Evolutionary conservation across 2,888 invertebrate genomes (phyloP).

Genomic region (Nomada fucata): DNA sequence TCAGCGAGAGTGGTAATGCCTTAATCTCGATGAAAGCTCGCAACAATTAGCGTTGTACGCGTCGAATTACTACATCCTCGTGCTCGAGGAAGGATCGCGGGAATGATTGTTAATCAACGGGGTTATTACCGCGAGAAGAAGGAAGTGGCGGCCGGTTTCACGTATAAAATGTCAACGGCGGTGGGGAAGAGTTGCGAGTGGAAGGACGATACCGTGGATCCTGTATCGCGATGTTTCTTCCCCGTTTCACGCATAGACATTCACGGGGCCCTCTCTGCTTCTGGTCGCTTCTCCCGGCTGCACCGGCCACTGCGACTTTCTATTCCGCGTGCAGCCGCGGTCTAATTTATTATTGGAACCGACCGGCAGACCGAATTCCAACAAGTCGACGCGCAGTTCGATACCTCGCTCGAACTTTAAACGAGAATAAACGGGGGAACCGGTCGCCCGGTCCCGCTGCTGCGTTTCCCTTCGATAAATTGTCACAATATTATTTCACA

Average conservation of each 20-base stretch:
- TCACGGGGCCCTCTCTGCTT: constrained; percentile 28
- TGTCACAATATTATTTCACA: no score
- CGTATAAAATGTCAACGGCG: constrained; percentile 42
- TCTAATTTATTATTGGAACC: constrained; percentile 74
- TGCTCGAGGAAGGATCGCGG: constrained; percentile 38
- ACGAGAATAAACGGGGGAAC: not conserved
- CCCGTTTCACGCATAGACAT: constrained; percentile 26
- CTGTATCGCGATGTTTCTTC: constrained; percentile 35
- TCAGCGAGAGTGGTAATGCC: constrained; percentile 64
- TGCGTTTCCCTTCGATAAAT: no score
- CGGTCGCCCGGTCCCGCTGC: no score
- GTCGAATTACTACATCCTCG: constrained; percentile 59
- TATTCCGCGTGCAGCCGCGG: constrained; percentile 71
- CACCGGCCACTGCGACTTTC: constrained; percentile 73
- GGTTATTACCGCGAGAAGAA: constrained; percentile 39
- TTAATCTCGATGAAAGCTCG: constrained; percentile 70
- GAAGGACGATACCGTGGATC: not conserved
- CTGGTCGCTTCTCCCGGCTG: constrained; percentile 38
- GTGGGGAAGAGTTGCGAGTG: not conserved
- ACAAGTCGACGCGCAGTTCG: not conserved
- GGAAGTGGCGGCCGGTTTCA: constrained; percentile 32
- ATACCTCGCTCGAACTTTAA: not conserved
- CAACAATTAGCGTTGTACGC: constrained; percentile 61
- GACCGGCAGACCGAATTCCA: constrained; percentile 33
- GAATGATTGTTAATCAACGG: constrained; percentile 58